Conservation (phyloP, 2,113 vertebrate species). For the Leptodactylus fuscus region DNA sequence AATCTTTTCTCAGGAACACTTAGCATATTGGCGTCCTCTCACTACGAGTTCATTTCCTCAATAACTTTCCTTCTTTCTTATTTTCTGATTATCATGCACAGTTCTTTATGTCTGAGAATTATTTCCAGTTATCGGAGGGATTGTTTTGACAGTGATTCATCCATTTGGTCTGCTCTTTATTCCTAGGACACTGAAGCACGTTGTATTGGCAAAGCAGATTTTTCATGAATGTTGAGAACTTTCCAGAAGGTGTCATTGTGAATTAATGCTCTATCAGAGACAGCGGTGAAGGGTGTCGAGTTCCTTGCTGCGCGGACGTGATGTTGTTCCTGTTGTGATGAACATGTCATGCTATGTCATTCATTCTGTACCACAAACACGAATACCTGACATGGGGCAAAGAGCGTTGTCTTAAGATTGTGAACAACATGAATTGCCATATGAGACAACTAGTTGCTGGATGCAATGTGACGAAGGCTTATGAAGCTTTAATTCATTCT, state of each 20-base stretch:
- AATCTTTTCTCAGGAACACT: too few species aligned
- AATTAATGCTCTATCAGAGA: slow-evolving; percentile 58
- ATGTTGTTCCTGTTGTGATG: slow-evolving; percentile 55
- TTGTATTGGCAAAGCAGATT: slow-evolving; percentile 51
- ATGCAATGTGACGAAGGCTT: not conserved
- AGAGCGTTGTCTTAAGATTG: not conserved
- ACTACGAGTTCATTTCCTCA: slow-evolving; percentile 16
- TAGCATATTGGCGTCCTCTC: not conserved
- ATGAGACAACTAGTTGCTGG: not conserved
- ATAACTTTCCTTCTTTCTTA: slow-evolving; percentile 22
- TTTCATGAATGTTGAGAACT: slow-evolving; percentile 60
- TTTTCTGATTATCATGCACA: slow-evolving; percentile 46
- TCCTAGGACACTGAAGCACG: slow-evolving; percentile 48
- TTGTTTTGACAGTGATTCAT: slow-evolving; percentile 30
- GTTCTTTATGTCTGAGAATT: slow-evolving; percentile 43
- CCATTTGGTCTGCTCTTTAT: slow-evolving; percentile 33
- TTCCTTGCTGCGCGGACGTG: slow-evolving; percentile 44
- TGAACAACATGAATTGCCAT: not conserved
- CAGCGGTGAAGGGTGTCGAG: slow-evolving; percentile 46
- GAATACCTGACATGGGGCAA: slow-evolving; percentile 25
- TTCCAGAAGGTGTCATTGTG: slow-evolving; percentile 58
- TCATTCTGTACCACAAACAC: slow-evolving; percentile 24
- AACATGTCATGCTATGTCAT: slow-evolving; percentile 48
- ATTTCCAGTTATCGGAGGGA: not conserved
- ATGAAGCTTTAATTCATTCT: not conserved